Evolutionary conservation across 1,140 invertebrate genomes (phyloP).

Genomic region (Bombus polaris): DNA sequence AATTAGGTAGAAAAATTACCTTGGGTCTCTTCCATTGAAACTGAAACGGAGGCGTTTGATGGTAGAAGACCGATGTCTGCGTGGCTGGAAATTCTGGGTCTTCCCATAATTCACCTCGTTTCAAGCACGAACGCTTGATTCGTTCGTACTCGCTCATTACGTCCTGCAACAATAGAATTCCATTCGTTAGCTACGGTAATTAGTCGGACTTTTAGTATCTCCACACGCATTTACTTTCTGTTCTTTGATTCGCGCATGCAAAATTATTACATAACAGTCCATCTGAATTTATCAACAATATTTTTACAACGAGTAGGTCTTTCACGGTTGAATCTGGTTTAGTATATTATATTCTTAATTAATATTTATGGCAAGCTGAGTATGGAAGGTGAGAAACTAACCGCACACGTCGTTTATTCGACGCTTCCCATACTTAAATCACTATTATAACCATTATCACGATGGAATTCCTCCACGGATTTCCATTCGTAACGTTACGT

Average conservation of each 20-base stretch:
- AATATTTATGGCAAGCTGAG: conserved; percentile 46
- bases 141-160: conserved; percentile 91
- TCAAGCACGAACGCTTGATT: conserved; percentile 90
- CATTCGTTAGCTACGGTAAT: neutral
- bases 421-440: conserved; percentile 24
- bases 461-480: neutral
- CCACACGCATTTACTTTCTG: neutral
- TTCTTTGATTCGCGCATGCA: neutral
- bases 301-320: neutral
- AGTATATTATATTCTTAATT: conserved; percentile 51
- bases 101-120: conserved; percentile 93
- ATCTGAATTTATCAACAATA: conserved; percentile 1
- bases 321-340: conserved; percentile 33
- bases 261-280: conserved; percentile 8
- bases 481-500: neutral
- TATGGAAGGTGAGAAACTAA: conserved; percentile 56
- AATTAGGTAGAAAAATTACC: conserved; percentile 82
- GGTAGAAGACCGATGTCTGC: conserved; percentile 95
- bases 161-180: conserved; percentile 73
- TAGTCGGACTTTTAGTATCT: neutral
- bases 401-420: conserved; percentile 36
- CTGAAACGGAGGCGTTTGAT: conserved; percentile 95
- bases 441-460: neutral
- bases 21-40: conserved; percentile 96
- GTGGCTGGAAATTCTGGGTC: conserved; percentile 95